Evolutionary conservation across 2,888 invertebrate genomes (phyloP), one percentile per base, ranked within the genome.

Genomic region (Perdita meconis): DNA sequence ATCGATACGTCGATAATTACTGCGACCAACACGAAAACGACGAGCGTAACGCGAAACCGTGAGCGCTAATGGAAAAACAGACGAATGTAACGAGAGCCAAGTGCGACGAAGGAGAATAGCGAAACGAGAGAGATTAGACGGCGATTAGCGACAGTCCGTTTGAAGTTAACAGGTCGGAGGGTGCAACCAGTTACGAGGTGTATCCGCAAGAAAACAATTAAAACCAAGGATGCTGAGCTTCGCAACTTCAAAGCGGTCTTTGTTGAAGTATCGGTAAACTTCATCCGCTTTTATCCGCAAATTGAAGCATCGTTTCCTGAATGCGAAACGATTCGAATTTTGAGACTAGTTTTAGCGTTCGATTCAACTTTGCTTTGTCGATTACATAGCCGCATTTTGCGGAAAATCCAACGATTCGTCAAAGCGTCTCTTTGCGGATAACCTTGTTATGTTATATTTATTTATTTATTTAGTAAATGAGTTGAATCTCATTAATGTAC

Each of bases 1-100:
- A 78, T 78, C 78, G 78, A 78, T 78, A 60, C 67, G 42, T 78
- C 78, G 78, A 72, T 78, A 78, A 78, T 78, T 78, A 78, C 78
- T 59, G 24, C 53, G 78, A 71, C 72, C 57, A 64, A 59, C 64
- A 36, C 42, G 71, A 78, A 71, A 71, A 61, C 34, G 56, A 34
- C 47, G 40, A 24, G 3, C 34, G 19, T 19, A 38, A 10, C 36
- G 42, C 12, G 38, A 67, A 44, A 63, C 57, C 60, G 40, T 5
- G 16, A 26, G 47, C 51, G 61, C 42, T 71, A 71, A 78, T 77
- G 63, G 77, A 66, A 77, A 77, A 77, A 63, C 65, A 38, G 42
- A 50, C 38, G 53, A 40, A 26, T 22, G 19, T 19, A 44, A 10
- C n/a, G 44, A 16, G 40, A 19, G 3, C 3, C 26, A 70, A 22